Evolutionary conservation across 2,888 invertebrate genomes (phyloP).

Genomic region (Proisotoma minuta): DNA sequence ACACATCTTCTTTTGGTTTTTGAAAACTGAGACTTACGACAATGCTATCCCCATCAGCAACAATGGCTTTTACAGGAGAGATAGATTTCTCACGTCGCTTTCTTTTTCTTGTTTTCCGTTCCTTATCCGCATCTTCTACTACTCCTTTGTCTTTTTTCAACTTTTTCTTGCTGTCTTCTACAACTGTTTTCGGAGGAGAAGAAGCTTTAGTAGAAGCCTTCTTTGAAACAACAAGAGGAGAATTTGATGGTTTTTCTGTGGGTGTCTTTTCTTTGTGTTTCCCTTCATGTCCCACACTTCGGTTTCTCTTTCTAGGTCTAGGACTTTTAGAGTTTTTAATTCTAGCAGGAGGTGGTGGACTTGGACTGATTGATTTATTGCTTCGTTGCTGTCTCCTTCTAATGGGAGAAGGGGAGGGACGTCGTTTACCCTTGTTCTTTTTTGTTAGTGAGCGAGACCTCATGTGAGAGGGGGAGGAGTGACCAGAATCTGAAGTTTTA

Average conservation of each 20-base stretch:
- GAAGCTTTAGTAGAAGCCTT: background rate
- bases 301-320: constrained; percentile 12
- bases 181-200: background rate
- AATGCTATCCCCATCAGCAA: constrained; percentile 87
- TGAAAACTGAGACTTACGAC: constrained; percentile 88
- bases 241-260: constrained; percentile 47
- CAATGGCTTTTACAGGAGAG: constrained; percentile 81
- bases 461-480: constrained; percentile 24
- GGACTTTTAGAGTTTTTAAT: constrained; percentile 5
- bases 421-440: background rate
- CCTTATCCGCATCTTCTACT: constrained; percentile 18
- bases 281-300: constrained; percentile 15
- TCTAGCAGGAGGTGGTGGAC: background rate
- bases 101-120: constrained; percentile 48
- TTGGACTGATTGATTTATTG: constrained; percentile 9
- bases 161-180: constrained; percentile 28
- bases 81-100: constrained; percentile 52
- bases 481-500: constrained; percentile 16
- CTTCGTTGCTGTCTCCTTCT: background rate
- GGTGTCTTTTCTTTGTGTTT: constrained; percentile 27
- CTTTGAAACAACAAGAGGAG: background rate
- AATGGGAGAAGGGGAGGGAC: constrained; percentile 7
- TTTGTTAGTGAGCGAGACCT: constrained; percentile 20
- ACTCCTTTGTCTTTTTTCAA: constrained; percentile 20
- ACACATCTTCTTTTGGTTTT: constrained; percentile 60